Conservation (phyloP, 1,140 invertebrate genomes). For the Hylaeus volcanicus region DNA sequence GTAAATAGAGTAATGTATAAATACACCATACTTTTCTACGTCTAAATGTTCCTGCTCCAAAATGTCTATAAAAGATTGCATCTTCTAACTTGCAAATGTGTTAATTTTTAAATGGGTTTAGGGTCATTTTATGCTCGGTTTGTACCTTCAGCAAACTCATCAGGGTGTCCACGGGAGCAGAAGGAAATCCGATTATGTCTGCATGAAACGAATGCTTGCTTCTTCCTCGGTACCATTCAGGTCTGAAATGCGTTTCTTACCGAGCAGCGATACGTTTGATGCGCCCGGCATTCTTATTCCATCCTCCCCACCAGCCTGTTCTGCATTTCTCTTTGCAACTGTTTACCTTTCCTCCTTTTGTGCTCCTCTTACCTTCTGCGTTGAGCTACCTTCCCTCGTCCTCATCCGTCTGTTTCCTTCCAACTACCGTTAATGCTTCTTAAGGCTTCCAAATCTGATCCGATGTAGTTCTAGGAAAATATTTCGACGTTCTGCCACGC, state of each 20-base stretch:
- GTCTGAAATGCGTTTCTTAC: conserved; percentile 68
- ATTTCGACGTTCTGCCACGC: not conserved
- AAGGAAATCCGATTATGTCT: conserved; percentile 57
- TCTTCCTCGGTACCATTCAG: conserved; percentile 61
- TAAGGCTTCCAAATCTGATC: not conserved
- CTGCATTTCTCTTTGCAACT: conserved; percentile 50
- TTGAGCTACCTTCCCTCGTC: not conserved
- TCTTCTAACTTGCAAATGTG: not conserved
- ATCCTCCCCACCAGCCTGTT: conserved; percentile 57
- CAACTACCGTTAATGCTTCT: not conserved
- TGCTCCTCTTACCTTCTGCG: conserved; percentile 13
- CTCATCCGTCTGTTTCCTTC: not conserved
- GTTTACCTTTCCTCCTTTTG: conserved; percentile 33
- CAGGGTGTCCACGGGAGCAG: conserved; percentile 33
- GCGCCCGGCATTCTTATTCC: conserved; percentile 54
- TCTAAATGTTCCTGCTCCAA: too few relatives aligned
- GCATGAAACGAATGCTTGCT: conserved; percentile 67
- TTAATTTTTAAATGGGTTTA: not conserved
- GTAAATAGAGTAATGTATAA: too few relatives aligned
- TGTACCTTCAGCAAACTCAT: not conserved
- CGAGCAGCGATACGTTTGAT: conserved; percentile 70
- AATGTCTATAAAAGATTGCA: too few relatives aligned
- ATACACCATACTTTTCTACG: too few relatives aligned
- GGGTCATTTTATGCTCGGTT: not conserved
- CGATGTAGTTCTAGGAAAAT: too few relatives aligned